Conservation (phyloP, 2,888 invertebrate species). For the Phorcus lineatus region DNA sequence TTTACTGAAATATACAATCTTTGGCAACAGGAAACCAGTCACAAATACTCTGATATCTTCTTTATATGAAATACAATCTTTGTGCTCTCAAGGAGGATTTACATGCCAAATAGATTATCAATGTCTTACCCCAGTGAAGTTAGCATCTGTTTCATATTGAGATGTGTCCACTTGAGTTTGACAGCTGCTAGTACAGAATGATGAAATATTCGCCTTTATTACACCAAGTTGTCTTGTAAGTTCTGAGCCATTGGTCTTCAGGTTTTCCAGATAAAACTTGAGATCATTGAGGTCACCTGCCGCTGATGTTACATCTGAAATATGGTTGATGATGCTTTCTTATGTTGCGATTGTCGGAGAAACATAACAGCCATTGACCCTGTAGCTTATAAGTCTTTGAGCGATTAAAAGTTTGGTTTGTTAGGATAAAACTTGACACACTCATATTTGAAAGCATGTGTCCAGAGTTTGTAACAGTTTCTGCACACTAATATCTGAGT, state of each 20-base stretch:
- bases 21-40: too few species aligned
- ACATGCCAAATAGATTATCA: background rate
- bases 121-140: constrained; percentile 45
- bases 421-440: too few species aligned
- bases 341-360: too few species aligned
- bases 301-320: constrained; percentile 40
- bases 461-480: too few species aligned
- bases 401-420: too few species aligned
- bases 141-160: constrained; percentile 34
- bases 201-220: constrained; percentile 22
- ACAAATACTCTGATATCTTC: too few species aligned
- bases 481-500: too few species aligned
- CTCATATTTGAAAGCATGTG: background rate
- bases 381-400: background rate
- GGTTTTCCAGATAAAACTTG: constrained; percentile 20
- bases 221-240: constrained; percentile 26
- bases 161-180: background rate
- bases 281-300: constrained; percentile 31
- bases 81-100: too few species aligned
- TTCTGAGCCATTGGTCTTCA: constrained; percentile 30
- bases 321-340: background rate
- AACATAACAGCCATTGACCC: too few species aligned
- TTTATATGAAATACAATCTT: too few species aligned
- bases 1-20: too few species aligned
- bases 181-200: constrained; percentile 17